These are phyloP conservation scores for Pangasius krempfi DNA, from an alignment of 2,797 vertebrate genomes.

Conservation along the genomic window DNA sequence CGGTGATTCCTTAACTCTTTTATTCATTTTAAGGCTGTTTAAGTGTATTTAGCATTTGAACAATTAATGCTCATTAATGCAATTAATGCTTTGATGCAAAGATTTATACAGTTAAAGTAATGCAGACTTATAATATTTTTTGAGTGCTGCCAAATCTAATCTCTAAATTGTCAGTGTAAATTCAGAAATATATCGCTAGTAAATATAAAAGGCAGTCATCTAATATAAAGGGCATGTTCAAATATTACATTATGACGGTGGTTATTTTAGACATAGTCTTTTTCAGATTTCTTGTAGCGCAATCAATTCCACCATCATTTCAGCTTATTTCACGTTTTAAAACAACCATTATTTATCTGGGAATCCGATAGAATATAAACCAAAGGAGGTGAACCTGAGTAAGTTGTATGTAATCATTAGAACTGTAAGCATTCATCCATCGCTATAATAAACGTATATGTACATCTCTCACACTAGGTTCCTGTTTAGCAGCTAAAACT, in stretches of 20 bases:
- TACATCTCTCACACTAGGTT: neutral
- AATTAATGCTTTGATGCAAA: neutral
- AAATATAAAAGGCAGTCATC: neutral
- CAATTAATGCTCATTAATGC: neutral
- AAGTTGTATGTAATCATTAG: neutral
- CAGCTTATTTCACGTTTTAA: neutral
- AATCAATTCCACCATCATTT: slow-evolving; percentile 4
- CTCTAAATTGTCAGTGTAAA: neutral
- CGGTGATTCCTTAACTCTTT: neutral
- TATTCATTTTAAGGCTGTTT: neutral
- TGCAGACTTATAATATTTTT: neutral
- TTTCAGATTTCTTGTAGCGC: neutral
- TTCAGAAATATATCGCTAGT: neutral
- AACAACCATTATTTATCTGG: neutral
- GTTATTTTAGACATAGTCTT: neutral
- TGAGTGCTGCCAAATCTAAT: neutral
- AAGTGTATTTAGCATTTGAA: neutral
- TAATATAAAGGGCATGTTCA: neutral
- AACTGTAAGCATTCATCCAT: neutral
- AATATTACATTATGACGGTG: neutral
- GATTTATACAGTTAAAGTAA: neutral
- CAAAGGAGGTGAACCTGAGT: neutral
- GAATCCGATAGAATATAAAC: neutral
- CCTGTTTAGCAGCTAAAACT: neutral
- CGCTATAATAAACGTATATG: neutral